Conservation (phyloP, 2,797 vertebrate genomes). For the Rhodeus uyekii region DNA sequence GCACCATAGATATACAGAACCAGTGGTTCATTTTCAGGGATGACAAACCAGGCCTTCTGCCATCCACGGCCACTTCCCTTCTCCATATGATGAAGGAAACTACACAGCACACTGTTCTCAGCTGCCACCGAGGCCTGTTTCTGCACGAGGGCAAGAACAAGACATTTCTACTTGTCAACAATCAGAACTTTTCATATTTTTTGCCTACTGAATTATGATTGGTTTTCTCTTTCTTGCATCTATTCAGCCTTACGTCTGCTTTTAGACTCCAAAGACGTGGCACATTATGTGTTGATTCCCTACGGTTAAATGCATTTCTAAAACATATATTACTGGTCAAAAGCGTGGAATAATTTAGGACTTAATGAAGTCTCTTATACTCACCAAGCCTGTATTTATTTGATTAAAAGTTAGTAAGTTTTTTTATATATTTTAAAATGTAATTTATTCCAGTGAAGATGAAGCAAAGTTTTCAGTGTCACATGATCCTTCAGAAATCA, state of each 20-base stretch:
- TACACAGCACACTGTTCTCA: slow-evolving; percentile 90
- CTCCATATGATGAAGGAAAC: slow-evolving; percentile 91
- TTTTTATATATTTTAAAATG: too few relatives aligned
- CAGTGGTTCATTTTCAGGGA: slow-evolving; percentile 89
- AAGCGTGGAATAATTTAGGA: not conserved
- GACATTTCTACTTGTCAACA: not conserved
- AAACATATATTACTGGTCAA: not conserved
- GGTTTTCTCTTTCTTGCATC: not conserved
- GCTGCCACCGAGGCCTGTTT: slow-evolving; percentile 90
- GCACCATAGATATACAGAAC: slow-evolving; percentile 92
- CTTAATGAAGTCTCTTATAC: not conserved
- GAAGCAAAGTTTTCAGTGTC: not conserved
- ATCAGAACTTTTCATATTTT: not conserved
- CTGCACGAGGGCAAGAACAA: slow-evolving; percentile 61
- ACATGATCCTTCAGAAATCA: not conserved
- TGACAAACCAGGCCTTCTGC: slow-evolving; percentile 91
- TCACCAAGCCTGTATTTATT: not conserved
- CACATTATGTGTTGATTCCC: not conserved
- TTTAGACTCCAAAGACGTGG: not conserved
- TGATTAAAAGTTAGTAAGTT: too few relatives aligned
- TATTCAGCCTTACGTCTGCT: not conserved
- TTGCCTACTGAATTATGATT: not conserved
- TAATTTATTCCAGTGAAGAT: not conserved
- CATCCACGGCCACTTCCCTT: slow-evolving; percentile 85
- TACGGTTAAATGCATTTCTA: not conserved